Evolutionary conservation across 2,888 invertebrate genomes (phyloP), one percentile per base, ranked within the genome.

Genomic region (Allophyes oxyacanthae): DNA sequence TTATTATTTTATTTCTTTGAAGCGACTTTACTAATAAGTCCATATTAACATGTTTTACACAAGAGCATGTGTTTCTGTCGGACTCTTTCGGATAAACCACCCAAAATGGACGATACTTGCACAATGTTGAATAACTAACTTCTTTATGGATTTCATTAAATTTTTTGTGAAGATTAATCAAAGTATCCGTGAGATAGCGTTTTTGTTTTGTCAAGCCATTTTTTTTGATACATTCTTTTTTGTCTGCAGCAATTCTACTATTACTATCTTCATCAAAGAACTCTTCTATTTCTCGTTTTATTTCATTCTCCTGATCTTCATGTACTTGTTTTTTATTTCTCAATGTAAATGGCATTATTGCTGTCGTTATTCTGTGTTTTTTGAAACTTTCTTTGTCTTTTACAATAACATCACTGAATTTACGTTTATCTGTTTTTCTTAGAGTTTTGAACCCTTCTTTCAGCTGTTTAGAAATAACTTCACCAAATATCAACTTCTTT

Each of bases 201-300:
- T 20, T 20, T 20, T 20, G 20, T 20, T 20, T 20, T 3, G 4
- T 4, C 20, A 3, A 4, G 20, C 20, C 20, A 13, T 14, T 14
- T 26, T 10, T n/a, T 9, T 8, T 26, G 2, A 49, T 50, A 6
- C 38, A 56, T 43, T 56, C 50, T 50, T 56, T 56, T 28, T 50
- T 50, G n/a, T 50, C 56, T 33, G 56, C 38, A 20, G 42, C 49
- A 7, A 50, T 42, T 44, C 55, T 36, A 32, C 41, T 55, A 41
- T 41, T 34, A 36, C 7, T 10, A 5, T 56, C 49, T 43, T 49
- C 49, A 3, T 56, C 33, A 8, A 49, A 43, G 26, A 56, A 49
- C 2, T 49, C 25, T n/a, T 25, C 7, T 43, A 56, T 56, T 28
- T 36, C 3, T 37, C 37, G 51, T n/a, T 52, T 6, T 30, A 13